Conservation (phyloP, 2,797 vertebrate genomes). For the Sparidentex hasta region DNA sequence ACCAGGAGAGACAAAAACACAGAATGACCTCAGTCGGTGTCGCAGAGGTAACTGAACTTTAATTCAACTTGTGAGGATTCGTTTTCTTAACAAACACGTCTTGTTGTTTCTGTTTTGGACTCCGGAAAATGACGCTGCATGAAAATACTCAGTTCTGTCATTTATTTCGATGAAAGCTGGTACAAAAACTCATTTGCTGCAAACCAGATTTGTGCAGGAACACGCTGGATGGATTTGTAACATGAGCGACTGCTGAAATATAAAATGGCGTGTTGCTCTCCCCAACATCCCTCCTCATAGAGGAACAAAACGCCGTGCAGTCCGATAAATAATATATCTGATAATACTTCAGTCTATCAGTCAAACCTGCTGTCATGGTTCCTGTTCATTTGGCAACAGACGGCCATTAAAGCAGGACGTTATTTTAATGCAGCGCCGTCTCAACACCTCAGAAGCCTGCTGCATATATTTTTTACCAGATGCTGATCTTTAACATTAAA, state of each 20-base stretch:
- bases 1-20: conserved; percentile 34
- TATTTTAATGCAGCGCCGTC: too few relatives aligned
- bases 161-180: neutral
- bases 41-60: neutral
- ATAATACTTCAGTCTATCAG: too few relatives aligned
- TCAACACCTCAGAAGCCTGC: too few relatives aligned
- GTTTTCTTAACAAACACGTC: conserved; percentile 5
- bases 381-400: too few relatives aligned
- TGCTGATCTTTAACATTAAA: too few relatives aligned
- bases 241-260: neutral
- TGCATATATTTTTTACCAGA: too few relatives aligned
- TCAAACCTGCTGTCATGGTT: too few relatives aligned
- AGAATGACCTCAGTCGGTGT: neutral
- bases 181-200: neutral
- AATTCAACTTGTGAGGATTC: neutral
- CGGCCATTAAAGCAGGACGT: too few relatives aligned
- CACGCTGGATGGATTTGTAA: neutral
- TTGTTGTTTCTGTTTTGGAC: neutral
- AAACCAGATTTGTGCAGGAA: neutral
- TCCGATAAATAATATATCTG: too few relatives aligned
- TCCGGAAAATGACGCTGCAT: neutral
- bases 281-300: too few relatives aligned
- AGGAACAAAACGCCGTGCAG: too few relatives aligned
- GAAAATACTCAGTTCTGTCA: neutral
- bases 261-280: neutral